phyloP scores from a whole-genome alignment of 2,888 invertebrate genomes.

The Drosophila meridionalis region DNA sequence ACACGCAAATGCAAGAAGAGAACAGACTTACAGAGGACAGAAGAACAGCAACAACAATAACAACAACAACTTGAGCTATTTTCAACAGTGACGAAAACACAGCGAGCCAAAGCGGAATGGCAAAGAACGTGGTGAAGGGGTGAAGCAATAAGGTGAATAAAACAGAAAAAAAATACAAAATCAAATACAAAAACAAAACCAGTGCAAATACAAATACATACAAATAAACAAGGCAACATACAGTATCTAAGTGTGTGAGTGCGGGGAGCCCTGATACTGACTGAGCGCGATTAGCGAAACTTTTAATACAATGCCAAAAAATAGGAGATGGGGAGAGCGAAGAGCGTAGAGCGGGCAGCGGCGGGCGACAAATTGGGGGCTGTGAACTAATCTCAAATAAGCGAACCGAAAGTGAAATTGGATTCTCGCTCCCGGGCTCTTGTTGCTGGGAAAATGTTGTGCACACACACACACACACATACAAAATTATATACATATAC shows the following conservation, averaged over 20 bases:
- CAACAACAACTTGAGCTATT: slow-evolving; percentile 49
- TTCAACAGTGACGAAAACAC: slow-evolving; percentile 54
- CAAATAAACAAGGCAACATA: slow-evolving; percentile 23
- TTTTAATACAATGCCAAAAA: slow-evolving; percentile 26
- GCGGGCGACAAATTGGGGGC: background rate
- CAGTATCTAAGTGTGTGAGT: background rate
- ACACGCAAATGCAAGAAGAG: slow-evolving; percentile 51
- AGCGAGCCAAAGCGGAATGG: slow-evolving; percentile 32
- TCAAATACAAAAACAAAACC: slow-evolving; percentile 4
- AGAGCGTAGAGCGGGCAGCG: background rate
- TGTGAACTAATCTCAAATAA: slow-evolving; percentile 45
- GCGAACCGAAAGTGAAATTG: slow-evolving; percentile 57
- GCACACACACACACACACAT: background rate
- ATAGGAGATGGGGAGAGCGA: background rate
- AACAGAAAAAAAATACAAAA: background rate
- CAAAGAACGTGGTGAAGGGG: slow-evolving; percentile 23
- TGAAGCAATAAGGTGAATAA: slow-evolving; percentile 19
- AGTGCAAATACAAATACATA: slow-evolving; percentile 13
- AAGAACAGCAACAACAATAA: slow-evolving; percentile 27
- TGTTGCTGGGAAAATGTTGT: slow-evolving; percentile 8
- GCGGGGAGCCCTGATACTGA: slow-evolving; percentile 16
- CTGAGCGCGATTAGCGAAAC: slow-evolving; percentile 42
- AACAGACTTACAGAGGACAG: slow-evolving; percentile 32
- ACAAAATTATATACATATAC: no score
- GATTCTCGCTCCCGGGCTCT: slow-evolving; percentile 27